phyloP scores from a whole-genome alignment of 2,888 invertebrate species.

The Ctena decussata region DNA sequence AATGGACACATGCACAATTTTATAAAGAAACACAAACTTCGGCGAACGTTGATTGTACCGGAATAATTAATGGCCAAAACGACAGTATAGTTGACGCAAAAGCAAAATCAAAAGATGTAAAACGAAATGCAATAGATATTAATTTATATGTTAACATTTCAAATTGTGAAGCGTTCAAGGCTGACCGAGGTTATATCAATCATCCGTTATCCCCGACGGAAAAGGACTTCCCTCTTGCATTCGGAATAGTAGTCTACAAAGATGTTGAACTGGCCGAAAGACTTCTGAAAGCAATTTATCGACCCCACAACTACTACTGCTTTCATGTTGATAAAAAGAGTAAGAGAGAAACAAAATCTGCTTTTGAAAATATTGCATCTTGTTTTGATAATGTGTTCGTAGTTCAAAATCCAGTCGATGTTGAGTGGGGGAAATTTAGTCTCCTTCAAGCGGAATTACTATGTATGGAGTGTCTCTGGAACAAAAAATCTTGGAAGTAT shows the following conservation, averaged over 20 bases:
- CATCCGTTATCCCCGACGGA: constrained; percentile 74
- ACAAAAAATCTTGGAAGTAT: constrained; percentile 80
- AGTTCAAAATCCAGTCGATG: constrained; percentile 66
- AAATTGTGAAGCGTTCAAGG: constrained; percentile 64
- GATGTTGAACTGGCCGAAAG: constrained; percentile 82
- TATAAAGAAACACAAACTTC: too few species aligned
- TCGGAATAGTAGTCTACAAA: constrained; percentile 79
- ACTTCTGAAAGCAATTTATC: constrained; percentile 82
- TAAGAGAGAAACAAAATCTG: constrained; percentile 53
- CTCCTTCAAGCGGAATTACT: constrained; percentile 82
- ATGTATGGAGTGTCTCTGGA: constrained; percentile 79
- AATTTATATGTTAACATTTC: neutral
- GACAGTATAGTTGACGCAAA: constrained; percentile 18
- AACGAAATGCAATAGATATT: neutral
- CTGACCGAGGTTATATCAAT: constrained; percentile 62
- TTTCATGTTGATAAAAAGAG: constrained; percentile 83
- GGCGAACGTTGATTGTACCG: constrained; percentile 26
- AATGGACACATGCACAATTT: too few species aligned
- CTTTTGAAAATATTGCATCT: constrained; percentile 66
- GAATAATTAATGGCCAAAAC: constrained; percentile 1
- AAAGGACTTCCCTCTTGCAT: constrained; percentile 80
- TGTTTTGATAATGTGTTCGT: constrained; percentile 84
- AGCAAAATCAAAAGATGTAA: constrained; percentile 1
- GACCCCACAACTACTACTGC: constrained; percentile 85
- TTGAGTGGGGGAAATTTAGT: constrained; percentile 79